Conservation (phyloP, 2,797 vertebrate genomes). For the Channallabes apus region DNA sequence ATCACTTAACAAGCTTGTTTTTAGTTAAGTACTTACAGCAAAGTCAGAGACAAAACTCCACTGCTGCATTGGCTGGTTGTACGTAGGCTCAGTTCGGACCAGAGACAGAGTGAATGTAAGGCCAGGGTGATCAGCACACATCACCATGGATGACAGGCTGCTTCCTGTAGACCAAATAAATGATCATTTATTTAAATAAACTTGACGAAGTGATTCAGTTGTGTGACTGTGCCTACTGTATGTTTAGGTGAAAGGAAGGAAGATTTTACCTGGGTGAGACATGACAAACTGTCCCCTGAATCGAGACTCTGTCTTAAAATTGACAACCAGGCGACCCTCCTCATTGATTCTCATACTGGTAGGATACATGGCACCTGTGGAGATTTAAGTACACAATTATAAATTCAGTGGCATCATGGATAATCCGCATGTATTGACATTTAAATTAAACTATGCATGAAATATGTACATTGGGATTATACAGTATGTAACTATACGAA, state of each 20-base stretch:
- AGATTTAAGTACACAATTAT: constrained; percentile 9
- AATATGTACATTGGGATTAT: neutral
- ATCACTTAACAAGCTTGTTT: neutral
- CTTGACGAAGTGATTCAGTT: neutral
- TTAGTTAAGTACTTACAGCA: constrained; percentile 70
- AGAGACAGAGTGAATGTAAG: constrained; percentile 80
- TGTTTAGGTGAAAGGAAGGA: neutral
- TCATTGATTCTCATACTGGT: constrained; percentile 82
- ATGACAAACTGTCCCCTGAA: constrained; percentile 83
- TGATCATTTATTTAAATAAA: neutral
- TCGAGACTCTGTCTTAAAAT: constrained; percentile 79
- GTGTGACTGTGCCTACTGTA: neutral
- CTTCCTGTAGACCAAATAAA: constrained; percentile 68
- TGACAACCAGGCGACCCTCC: constrained; percentile 79
- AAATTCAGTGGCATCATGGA: neutral
- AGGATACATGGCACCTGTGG: constrained; percentile 80
- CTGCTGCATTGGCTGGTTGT: constrained; percentile 84
- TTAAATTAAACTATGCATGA: neutral
- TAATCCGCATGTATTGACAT: neutral
- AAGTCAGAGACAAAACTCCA: constrained; percentile 85
- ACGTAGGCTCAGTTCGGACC: constrained; percentile 78
- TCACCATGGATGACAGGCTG: constrained; percentile 78
- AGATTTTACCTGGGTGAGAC: constrained; percentile 78
- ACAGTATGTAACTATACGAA: neutral
- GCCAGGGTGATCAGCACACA: constrained; percentile 79